Evolutionary conservation across 2,888 invertebrate species (phyloP), one percentile per base, ranked within the genome.

Genomic region (Cheilosia variabilis): DNA sequence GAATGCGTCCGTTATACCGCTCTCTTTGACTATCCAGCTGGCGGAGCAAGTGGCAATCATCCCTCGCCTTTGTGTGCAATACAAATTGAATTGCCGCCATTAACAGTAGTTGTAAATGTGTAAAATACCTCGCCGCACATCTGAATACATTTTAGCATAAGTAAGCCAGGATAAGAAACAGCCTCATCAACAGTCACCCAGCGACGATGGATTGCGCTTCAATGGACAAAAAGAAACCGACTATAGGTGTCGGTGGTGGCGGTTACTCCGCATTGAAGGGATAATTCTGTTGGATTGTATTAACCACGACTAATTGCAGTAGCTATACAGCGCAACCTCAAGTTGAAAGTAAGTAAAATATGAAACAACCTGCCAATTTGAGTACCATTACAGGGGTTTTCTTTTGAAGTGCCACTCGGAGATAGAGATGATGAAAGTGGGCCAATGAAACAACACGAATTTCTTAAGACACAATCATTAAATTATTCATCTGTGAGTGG

Each of bases 231-330:
- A 76, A n/a, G 10, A 50, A 60, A 0, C 6, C 41, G 13, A 62
- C 19, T 47, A 27, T 27, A 31, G 10, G 2, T 37, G 34, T 13
- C 50, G 22, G 34, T 17, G 72, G 27, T 50, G 27, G 24, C 31
- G 52, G 62, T 62, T 17, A 10, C 22, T 17, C 63, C 24, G n/a
- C 4, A 41, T 50, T 66, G 41, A 76, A 76, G 41, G 50, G 31
- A 58, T 52, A 52, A 72, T 58, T 76, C 31, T 55, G 37, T 37
- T 77, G 60, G 53, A 69, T 60, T 68, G 68, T 75, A 57, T 37
- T 69, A 69, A 77, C 68, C 77, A 47, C 55, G 41, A 57, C 47
- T 78, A 69, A 78, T 78, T 69, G 77, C 69, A 78, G 62, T 4
- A 9, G 24, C 6, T 22, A 22, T 47, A 19, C 17, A 45, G 17